Evolutionary conservation across 2,797 vertebrate species (phyloP).

Genomic region (Garrulus glandarius): DNA sequence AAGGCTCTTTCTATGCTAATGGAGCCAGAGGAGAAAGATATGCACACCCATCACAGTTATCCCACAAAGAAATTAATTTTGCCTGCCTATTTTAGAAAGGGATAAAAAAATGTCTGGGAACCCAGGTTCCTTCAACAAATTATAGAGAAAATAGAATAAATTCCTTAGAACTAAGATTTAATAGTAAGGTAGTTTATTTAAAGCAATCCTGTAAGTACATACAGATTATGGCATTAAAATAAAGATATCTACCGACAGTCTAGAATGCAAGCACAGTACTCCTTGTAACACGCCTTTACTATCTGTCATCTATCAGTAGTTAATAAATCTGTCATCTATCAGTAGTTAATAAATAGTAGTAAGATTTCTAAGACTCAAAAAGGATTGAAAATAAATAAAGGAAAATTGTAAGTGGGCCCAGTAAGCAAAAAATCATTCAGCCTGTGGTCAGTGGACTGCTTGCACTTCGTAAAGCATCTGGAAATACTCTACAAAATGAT

Average conservation of each 20-base stretch:
- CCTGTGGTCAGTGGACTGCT: not conserved
- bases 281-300: not conserved
- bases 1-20: not conserved
- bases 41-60: not conserved
- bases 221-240: not conserved
- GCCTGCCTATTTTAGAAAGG: not conserved
- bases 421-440: not conserved
- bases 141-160: not conserved
- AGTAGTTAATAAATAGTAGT: not conserved
- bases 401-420: not conserved
- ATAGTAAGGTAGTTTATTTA: not conserved
- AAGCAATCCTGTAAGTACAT: not conserved
- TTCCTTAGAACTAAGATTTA: not conserved
- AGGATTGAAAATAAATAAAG: not conserved
- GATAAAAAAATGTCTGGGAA: not conserved
- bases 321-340: not conserved
- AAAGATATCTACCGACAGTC: not conserved
- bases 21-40: not conserved
- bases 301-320: not conserved
- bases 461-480: not conserved
- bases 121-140: not conserved
- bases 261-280: not conserved
- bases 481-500: not conserved
- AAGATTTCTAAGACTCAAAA: not conserved
- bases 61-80: not conserved